Evolutionary conservation across 2,113 vertebrate genomes (phyloP), one percentile per base, ranked within the genome.

Genomic region (Saimiri boliviensis): DNA sequence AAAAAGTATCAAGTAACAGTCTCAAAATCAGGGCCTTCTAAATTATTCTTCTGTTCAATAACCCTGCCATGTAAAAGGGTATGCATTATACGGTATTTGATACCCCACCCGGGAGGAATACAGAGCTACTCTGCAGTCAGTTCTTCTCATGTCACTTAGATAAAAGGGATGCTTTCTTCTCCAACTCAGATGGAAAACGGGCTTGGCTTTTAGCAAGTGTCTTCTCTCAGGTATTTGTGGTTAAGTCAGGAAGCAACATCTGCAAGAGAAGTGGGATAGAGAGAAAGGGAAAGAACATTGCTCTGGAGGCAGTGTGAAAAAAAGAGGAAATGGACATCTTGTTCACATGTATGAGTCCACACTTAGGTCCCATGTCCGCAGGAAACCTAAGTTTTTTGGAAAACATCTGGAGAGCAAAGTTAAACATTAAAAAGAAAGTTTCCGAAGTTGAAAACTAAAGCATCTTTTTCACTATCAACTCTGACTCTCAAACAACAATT

Each of bases 31-130:
- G 49, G 85, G 30, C 92, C 32, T 70, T 92, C 66, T 93, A 93
- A 92, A 88, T 92, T 76, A 52, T 10, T 93, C 58, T 74, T 95
- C 47, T 66, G 54, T 82, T 97, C 88, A 95, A 47, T 95, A 97
- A 89, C 19, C 12, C 35, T 68, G 85, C 35, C 91, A 58, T 84
- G 63, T 79, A 70, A 89, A 79, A 73, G 58, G 19, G 4, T 19
- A 27, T 60, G 12, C 5, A 25, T 82, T 66, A 21, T 8, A 47
- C 52, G 40, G 30, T 45, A 66, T 42, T 63, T 83, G 87, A 63
- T 81, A 63, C 17, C 60, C 27, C 10, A 14, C 1, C 3, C 58
- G 86, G 73, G 91, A 91, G 42, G 66, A 35, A 66, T 47, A 14
- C 2, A 25, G 25, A 70, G 40, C 56, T 89, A 20, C 54, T 77